Evolutionary conservation across 2,888 invertebrate species (phyloP), one percentile per base, ranked within the genome.

Genomic region (Hipparchia semele): DNA sequence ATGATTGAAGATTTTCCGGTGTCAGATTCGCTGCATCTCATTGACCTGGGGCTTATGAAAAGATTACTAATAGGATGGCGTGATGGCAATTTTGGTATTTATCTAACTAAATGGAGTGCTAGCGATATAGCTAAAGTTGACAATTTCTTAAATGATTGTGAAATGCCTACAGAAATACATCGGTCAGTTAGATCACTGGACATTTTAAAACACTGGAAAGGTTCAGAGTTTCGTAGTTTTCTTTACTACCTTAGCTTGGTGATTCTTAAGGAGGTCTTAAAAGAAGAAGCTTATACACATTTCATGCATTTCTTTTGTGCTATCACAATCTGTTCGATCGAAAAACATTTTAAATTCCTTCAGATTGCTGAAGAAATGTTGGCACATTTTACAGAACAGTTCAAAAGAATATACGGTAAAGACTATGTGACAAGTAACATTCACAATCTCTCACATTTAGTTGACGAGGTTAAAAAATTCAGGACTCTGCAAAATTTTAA

Each of bases 41-140:
- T 79, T 49, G 76, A 79, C 66, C 64, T 80, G n/a, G 80, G 79
- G 3, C 51, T 80, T 9, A 77, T 79, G 78, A 80, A 80, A 65
- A 70, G 78, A 49, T 68, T 79, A 45, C 67, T 80, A 3, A 46
- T 74, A 9, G 79, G 78, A n/a, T 79, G 77, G 78, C 51, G 77
- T 7, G 75, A 78, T 56, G 80, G 79, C 5, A 78, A 78, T 69
- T 77, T 80, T 51, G 77, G 75, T 3, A 80, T 70, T 39, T 13
- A 69, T 9, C 13, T 69, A 2, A 79, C 77, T 10, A 78, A 78
- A 58, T 67, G 67, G 56, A 39, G 56, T 12, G 12, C 56, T 45
- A 12, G 45, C 33, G 67, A 67, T 67, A 67, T 67, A 45, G n/a
- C 5, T 39, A 58, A 45, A 45, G 67, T 67, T 33, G 39, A 23